Conservation (phyloP, 2,888 invertebrate genomes). For the Xestoiulus laeticollis region DNA sequence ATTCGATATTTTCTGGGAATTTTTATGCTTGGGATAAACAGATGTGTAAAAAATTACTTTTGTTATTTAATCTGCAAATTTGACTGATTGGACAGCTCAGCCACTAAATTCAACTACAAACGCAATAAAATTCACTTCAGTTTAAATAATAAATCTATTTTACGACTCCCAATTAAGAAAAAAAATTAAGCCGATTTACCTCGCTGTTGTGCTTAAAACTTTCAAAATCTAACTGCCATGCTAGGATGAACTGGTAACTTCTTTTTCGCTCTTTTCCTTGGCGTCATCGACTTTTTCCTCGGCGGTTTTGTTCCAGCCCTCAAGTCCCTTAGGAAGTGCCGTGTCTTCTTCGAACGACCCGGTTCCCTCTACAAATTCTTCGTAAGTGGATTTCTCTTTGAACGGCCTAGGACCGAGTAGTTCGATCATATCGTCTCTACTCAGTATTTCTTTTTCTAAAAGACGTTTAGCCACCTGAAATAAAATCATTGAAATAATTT, state of each 20-base stretch:
- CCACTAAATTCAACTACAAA: conserved; percentile 11
- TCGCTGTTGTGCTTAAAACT: not conserved
- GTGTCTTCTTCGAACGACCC: conserved; percentile 98
- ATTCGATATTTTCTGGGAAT: not conserved
- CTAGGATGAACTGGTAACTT: not conserved
- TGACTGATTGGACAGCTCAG: not conserved
- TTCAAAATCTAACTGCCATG: not conserved
- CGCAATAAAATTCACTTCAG: not conserved
- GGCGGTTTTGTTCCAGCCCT: conserved; percentile 83
- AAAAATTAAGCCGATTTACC: not conserved
- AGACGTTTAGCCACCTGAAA: conserved; percentile 55
- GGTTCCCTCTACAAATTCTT: conserved; percentile 98
- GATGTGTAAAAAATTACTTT: not conserved
- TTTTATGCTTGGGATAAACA: not conserved
- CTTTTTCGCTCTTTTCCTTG: conserved; percentile 18
- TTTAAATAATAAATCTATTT: not conserved
- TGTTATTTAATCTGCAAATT: not conserved
- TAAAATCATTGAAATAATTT: not conserved
- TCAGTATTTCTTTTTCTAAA: conserved; percentile 55
- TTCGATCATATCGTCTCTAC: conserved; percentile 86
- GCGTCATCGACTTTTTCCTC: conserved; percentile 61
- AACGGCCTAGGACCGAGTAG: conserved; percentile 93
- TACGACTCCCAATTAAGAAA: not conserved
- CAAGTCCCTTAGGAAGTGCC: conserved; percentile 89
- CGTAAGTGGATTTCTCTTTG: conserved; percentile 98